Evolutionary conservation across 2,888 invertebrate species (phyloP), one percentile per base, ranked within the genome.

Genomic region (Hemaris fuciformis): DNA sequence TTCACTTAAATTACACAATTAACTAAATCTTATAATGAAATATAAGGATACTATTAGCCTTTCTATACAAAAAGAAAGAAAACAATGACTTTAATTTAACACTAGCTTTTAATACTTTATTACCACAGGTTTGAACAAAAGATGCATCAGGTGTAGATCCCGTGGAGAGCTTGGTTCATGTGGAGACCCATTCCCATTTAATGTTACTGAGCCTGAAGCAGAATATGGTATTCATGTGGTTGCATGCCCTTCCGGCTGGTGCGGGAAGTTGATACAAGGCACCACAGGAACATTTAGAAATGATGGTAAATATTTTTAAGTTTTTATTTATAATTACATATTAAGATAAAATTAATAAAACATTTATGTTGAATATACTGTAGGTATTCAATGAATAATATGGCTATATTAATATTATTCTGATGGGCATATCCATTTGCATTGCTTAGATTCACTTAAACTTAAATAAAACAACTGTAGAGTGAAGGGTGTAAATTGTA

Each of bases 211-310:
- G 72, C 94, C 95, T 3, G 95, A 95, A 68, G 88, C 91, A 20
- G 95, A 95, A 76, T 93, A 93, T 34, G 97, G 97, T 0, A 94
- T 98, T 0, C 93, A 95, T 74, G 94, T 96, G 0, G 94, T 95
- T 10, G 96, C 97, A 0, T 98, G 98, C 75, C 96, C 97, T 0
- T 97, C 97, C 0, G 98, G 98, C 42, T 98, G 98, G 98, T 98
- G 98, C 79, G 97, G 96, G 23, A 98, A 98, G 92, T 95, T 97
- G 59, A 94, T 97, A 41, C 98, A 98, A 85, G 96, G 96, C 63
- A 95, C 95, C 7, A 80, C 87, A 70, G 95, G 95, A 73, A 92
- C 95, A 58, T 94, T 96, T 70, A 95, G 96, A 80, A 95, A 95
- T 80, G 97, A 97, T 89, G 97, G 97, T 96, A 87, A 83, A 73